Evolutionary conservation across 2,797 vertebrate species (phyloP).

Genomic region (Coregonus sp.): DNA sequence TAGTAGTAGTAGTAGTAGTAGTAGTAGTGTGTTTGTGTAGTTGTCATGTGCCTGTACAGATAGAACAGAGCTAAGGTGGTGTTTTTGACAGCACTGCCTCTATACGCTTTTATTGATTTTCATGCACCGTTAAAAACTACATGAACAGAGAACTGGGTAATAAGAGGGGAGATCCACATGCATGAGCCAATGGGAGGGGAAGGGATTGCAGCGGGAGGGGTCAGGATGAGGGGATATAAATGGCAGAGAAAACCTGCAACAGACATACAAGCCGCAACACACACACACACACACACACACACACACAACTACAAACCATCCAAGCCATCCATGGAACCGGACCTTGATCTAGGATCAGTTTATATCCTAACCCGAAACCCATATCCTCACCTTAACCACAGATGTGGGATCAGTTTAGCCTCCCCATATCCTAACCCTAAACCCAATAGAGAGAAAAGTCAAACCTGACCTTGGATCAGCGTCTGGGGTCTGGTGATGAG

Average conservation of each 20-base stretch:
- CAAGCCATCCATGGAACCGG: constrained; percentile 73
- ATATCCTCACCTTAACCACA: constrained; percentile 38
- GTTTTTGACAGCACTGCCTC: constrained; percentile 44
- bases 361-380: constrained; percentile 2
- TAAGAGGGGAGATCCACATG: constrained; percentile 34
- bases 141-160: constrained; percentile 36
- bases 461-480: constrained; percentile 74
- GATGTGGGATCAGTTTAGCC: constrained; percentile 3
- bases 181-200: constrained; percentile 18
- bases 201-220: constrained; percentile 11
- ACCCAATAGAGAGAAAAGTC: constrained; percentile 44
- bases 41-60: not conserved
- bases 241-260: not conserved
- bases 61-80: not conserved
- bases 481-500: constrained; percentile 68
- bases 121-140: constrained; percentile 38
- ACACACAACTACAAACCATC: constrained; percentile 34
- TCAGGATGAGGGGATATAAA: not conserved
- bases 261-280: not conserved
- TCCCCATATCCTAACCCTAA: not conserved
- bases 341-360: not conserved
- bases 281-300: constrained; percentile 10
- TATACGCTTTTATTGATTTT: constrained; percentile 25
- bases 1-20: not conserved
- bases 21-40: not conserved